Evolutionary conservation across 92 coral and sea anemone genomes (phyloP).

Genomic region (Ricordea florida): DNA sequence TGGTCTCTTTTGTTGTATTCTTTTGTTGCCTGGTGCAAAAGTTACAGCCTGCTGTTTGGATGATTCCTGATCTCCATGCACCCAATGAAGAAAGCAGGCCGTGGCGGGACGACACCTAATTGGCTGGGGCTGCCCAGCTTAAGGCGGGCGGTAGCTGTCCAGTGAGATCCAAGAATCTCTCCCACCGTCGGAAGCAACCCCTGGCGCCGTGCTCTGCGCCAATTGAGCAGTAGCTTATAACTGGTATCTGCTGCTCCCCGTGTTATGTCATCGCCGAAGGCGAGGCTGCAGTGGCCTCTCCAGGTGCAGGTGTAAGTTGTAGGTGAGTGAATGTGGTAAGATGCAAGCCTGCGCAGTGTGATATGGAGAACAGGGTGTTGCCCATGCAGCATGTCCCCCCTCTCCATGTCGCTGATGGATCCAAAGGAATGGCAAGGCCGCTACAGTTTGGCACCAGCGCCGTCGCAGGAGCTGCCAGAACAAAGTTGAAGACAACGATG

Average conservation of each 20-base stretch:
- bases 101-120: conserved; percentile 57
- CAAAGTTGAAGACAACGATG: conserved; percentile 1
- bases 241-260: no score
- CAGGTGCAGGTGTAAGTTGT: no score
- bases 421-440: conserved; percentile 17
- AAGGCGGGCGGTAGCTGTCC: conserved; percentile 66
- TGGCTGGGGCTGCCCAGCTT: conserved; percentile 71
- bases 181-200: conserved; percentile 61
- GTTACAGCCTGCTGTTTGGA: conserved; percentile 19
- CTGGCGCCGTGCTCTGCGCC: conserved; percentile 45
- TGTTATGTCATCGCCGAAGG: no score
- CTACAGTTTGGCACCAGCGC: conserved; percentile 13
- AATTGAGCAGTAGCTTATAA: neutral
- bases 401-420: neutral
- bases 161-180: conserved; percentile 64
- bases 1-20: conserved; percentile 1
- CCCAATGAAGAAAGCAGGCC: conserved; percentile 56
- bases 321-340: conserved; percentile 2
- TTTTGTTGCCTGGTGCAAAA: conserved; percentile 17
- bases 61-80: conserved; percentile 31
- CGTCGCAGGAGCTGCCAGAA: conserved; percentile 54
- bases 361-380: conserved; percentile 16
- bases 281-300: no score
- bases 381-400: conserved; percentile 21
- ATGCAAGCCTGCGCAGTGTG: conserved; percentile 26